phyloP scores from a whole-genome alignment of 2,113 vertebrate genomes.

The Rhea pennata region DNA sequence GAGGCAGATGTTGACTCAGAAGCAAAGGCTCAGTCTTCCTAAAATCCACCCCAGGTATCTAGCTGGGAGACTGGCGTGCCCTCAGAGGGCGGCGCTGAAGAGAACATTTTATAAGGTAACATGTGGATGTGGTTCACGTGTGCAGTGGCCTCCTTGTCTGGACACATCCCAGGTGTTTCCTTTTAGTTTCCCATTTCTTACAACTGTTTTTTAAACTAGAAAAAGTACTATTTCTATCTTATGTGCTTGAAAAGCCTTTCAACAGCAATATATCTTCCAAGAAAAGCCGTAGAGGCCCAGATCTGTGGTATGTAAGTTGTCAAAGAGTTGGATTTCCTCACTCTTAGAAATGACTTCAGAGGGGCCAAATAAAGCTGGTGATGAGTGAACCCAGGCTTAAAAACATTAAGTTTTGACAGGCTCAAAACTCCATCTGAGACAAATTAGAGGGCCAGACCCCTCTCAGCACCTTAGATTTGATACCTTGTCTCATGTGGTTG shows the following conservation, averaged over 20 bases:
- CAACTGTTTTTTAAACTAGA: neutral
- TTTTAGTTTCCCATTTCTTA: neutral
- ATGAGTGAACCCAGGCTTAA: neutral
- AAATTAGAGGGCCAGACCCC: neutral
- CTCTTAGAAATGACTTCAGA: neutral
- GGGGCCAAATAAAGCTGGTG: neutral
- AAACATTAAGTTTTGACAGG: neutral
- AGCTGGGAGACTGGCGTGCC: neutral
- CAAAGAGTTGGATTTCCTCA: constrained; percentile 26
- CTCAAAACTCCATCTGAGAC: constrained; percentile 12
- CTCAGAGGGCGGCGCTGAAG: neutral
- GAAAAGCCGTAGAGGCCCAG: neutral
- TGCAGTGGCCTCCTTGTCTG: neutral
- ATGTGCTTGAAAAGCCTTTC: constrained; percentile 3
- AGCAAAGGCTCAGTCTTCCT: neutral
- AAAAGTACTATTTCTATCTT: neutral
- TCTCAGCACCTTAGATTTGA: neutral
- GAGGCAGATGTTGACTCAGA: neutral
- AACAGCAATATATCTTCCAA: constrained; percentile 1
- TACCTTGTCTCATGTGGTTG: neutral
- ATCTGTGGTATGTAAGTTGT: neutral
- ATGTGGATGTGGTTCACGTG: neutral
- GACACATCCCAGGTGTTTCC: neutral
- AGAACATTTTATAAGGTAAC: neutral
- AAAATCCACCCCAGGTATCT: accelerated